A percentile compares a stretch with the other conserved stretches of the same genome.
Conservation (phyloP, 2,113 vertebrate species). For the Grammomys surdaster region DNA sequence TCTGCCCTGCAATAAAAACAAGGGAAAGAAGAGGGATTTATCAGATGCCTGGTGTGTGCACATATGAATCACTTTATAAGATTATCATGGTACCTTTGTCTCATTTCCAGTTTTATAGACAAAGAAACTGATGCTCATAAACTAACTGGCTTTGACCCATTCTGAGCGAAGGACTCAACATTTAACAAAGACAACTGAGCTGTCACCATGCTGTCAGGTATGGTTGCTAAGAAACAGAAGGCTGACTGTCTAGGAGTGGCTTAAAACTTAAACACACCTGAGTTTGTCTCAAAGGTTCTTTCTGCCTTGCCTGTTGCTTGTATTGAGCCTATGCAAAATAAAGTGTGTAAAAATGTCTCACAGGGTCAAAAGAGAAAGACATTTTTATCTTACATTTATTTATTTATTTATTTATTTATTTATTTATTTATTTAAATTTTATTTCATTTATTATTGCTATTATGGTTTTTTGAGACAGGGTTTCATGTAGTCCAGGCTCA, state of each 20-base stretch:
- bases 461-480: neutral
- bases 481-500: neutral
- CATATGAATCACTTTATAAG: neutral
- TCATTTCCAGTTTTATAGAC: neutral
- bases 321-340: neutral
- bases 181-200: neutral
- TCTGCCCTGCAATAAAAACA: neutral
- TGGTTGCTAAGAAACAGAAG: constrained; percentile 15
- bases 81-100: constrained; percentile 5
- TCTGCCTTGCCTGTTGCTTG: neutral
- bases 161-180: neutral
- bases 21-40: neutral
- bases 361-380: neutral
- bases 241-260: neutral
- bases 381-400: neutral
- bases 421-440: neutral
- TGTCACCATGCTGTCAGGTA: neutral
- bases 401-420: neutral
- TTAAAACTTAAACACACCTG: neutral
- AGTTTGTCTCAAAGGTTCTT: neutral
- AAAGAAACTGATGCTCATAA: constrained; percentile 15
- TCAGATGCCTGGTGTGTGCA: neutral
- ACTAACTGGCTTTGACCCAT: neutral
- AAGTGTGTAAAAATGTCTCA: neutral
- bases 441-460: neutral